Conservation (phyloP, 2,888 invertebrate genomes). For the Pachliopta kotzebuea region DNA sequence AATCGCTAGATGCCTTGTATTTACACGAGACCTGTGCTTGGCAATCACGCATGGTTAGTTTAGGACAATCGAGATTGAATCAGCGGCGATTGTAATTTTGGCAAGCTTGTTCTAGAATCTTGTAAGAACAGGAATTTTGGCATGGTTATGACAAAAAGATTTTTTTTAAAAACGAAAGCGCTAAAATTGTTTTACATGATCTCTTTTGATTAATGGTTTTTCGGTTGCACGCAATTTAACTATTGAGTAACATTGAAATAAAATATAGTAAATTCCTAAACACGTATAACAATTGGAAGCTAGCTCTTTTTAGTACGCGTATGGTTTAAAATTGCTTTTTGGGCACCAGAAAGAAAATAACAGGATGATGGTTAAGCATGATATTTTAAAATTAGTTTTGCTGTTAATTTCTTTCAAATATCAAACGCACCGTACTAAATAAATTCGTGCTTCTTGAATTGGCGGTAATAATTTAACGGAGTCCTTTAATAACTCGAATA, state of each 20-base stretch:
- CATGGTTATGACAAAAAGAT: constrained; percentile 6
- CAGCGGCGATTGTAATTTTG: neutral
- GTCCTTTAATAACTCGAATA: neutral
- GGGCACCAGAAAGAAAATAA: neutral
- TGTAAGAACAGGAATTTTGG: constrained; percentile 10
- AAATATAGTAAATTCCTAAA: neutral
- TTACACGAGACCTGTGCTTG: constrained; percentile 33
- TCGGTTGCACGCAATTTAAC: constrained; percentile 1
- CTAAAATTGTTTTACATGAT: constrained; percentile 2
- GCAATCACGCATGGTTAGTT: constrained; percentile 27
- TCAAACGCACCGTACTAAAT: neutral
- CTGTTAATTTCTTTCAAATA: constrained; percentile 10
- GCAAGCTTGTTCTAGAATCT: constrained; percentile 16
- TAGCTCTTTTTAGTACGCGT: neutral
- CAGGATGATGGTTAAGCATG: neutral
- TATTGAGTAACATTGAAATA: neutral
- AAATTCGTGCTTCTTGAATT: neutral
- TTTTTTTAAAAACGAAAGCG: neutral
- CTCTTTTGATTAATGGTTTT: neutral
- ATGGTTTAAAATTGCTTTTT: constrained; percentile 7
- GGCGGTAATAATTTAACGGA: neutral
- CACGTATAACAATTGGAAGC: constrained; percentile 1
- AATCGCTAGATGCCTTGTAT: constrained; percentile 32
- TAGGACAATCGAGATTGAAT: neutral
- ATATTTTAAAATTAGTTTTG: neutral